Evolutionary conservation across 1,140 invertebrate species (phyloP).

Genomic region (Glossosoma conforme): DNA sequence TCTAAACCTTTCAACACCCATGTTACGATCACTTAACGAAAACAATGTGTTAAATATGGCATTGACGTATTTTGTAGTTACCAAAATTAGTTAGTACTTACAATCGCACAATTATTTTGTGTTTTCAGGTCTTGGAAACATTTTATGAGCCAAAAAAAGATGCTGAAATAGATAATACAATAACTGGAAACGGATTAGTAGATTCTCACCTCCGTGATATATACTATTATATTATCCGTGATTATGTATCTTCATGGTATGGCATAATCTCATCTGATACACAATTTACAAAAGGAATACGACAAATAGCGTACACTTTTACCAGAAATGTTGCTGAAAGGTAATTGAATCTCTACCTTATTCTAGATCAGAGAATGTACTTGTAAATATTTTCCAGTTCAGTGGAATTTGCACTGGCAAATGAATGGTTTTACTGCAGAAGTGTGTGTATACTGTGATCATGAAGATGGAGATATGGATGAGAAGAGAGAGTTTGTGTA

Average conservation of each 20-base stretch:
- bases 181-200: constrained; percentile 45
- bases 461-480: no score
- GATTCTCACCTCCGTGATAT: constrained; percentile 53
- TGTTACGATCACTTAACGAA: no score
- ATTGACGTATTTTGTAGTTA: no score
- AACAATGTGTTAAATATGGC: no score
- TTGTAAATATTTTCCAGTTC: constrained; percentile 13
- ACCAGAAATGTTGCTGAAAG: constrained; percentile 56
- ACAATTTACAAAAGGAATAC: constrained; percentile 53
- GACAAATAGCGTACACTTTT: constrained; percentile 51
- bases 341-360: constrained; percentile 33
- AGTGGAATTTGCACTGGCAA: no score
- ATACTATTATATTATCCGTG: constrained; percentile 67
- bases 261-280: constrained; percentile 52
- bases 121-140: constrained; percentile 9
- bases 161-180: constrained; percentile 8
- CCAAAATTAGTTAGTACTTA: no score
- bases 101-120: not conserved
- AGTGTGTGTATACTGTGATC: no score
- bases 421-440: no score
- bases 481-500: no score
- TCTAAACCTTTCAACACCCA: no score
- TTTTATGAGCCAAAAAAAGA: constrained; percentile 18
- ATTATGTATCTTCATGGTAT: constrained; percentile 80
- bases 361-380: constrained; percentile 1